Conservation (phyloP, 2,113 vertebrate species). For the Gadus chalcogrammus region DNA sequence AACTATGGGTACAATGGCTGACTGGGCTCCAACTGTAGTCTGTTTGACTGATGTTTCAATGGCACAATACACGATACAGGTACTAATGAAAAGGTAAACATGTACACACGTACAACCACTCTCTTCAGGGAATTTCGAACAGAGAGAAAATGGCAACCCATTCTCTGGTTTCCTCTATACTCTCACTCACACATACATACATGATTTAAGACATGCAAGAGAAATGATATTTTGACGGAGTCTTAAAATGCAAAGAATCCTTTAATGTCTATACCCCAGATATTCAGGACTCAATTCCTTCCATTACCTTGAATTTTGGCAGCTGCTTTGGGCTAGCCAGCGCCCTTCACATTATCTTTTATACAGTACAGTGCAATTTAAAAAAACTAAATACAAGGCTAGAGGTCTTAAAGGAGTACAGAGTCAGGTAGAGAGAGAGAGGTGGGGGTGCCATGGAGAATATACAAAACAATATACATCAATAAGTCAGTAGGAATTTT, state of each 20-base stretch:
- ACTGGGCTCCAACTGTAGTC: conserved; percentile 20
- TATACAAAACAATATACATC: conserved; percentile 41
- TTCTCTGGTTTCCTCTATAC: conserved; percentile 24
- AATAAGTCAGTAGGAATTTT: conserved; percentile 60
- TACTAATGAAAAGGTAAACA: conserved; percentile 45
- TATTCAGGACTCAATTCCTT: conserved; percentile 34
- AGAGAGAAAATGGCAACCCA: conserved; percentile 25
- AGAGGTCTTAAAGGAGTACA: conserved; percentile 23
- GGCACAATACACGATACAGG: conserved; percentile 50
- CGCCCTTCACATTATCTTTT: conserved; percentile 53
- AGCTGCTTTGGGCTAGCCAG: conserved; percentile 63
- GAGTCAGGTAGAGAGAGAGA: conserved; percentile 13
- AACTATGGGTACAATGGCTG: conserved; percentile 48
- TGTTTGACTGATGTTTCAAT: conserved; percentile 40
- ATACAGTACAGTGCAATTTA: conserved; percentile 54
- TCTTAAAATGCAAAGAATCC: neutral
- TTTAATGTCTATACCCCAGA: conserved; percentile 10
- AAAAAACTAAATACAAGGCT: conserved; percentile 31
- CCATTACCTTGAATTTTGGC: conserved; percentile 38
- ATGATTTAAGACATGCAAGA: neutral
- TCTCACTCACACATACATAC: conserved; percentile 1
- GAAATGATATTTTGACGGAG: neutral
- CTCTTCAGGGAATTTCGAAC: conserved; percentile 44
- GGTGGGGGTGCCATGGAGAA: conserved; percentile 9
- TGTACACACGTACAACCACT: conserved; percentile 8